These are phyloP conservation scores for Aurelia sp. DNA, from an alignment of 30 jellyfish, hydroid and myxozoan species.

Conservation along the genomic window DNA sequence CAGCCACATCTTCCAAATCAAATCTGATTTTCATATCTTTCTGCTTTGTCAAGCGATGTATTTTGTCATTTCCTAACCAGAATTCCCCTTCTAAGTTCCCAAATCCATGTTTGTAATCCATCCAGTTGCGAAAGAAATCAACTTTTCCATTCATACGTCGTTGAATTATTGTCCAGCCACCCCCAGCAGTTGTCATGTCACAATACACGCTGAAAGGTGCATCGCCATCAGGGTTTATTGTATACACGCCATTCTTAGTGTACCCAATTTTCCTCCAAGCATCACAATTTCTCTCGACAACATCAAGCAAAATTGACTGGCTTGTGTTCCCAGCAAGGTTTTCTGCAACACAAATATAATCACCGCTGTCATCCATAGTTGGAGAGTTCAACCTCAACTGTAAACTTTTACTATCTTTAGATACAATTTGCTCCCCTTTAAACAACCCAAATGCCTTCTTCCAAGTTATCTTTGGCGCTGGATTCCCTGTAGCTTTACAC, in stretches of 20 bases:
- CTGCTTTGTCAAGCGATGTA: conserved; percentile 23
- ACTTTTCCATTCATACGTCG: conserved; percentile 44
- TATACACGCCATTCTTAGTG: conserved; percentile 19
- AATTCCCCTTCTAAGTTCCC: conserved; percentile 28
- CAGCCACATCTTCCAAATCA: conserved; percentile 43
- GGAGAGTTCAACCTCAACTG: no score
- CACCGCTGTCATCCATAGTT: no score
- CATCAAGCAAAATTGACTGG: no score
- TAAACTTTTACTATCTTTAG: no score
- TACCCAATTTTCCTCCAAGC: neutral
- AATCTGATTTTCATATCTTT: conserved; percentile 32
- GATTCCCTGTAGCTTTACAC: no score
- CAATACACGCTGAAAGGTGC: conserved; percentile 26
- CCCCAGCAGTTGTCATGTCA: conserved; percentile 28
- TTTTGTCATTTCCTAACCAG: conserved; percentile 59
- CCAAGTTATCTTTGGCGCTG: no score
- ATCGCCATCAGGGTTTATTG: conserved; percentile 31
- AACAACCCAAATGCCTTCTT: no score
- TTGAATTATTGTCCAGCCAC: conserved; percentile 65
- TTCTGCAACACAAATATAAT: no score
- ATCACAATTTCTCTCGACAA: neutral
- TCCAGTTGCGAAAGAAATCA: conserved; percentile 43
- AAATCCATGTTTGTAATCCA: conserved; percentile 39
- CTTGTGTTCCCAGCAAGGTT: no score
- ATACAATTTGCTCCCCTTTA: no score